Percentiles rank a stretch among this genome's conserved stretches.
Conservation (phyloP, 2,797 vertebrate genomes). For the Alauda arvensis region DNA sequence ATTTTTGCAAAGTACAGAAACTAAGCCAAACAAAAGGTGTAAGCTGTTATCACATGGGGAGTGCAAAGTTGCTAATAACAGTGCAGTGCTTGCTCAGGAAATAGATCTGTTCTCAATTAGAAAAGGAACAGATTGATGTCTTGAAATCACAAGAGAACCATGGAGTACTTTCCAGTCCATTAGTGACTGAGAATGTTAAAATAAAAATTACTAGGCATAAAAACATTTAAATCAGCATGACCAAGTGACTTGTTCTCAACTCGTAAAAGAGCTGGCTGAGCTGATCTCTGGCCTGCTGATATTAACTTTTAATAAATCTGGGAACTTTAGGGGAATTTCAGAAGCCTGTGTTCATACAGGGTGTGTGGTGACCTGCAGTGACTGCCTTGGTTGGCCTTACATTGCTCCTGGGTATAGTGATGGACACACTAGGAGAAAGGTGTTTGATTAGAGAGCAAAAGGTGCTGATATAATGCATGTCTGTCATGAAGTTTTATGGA, state of each 20-base stretch:
- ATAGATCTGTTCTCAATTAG: constrained; percentile 25
- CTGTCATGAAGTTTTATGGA: constrained; percentile 35
- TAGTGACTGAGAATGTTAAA: constrained; percentile 39
- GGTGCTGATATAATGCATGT: background rate
- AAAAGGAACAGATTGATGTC: constrained; percentile 29
- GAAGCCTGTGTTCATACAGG: background rate
- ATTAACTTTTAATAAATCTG: constrained; percentile 46
- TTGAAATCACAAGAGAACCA: constrained; percentile 14
- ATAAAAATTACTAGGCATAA: constrained; percentile 46
- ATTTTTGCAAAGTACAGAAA: background rate
- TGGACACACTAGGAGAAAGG: background rate
- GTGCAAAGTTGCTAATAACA: background rate
- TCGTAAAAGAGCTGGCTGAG: constrained; percentile 29
- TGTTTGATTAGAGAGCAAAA: background rate
- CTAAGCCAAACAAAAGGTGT: background rate
- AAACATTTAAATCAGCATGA: constrained; percentile 39
- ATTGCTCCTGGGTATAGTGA: background rate
- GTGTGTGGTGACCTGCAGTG: background rate
- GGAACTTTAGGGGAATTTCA: constrained; percentile 16
- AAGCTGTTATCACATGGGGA: background rate
- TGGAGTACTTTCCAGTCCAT: constrained; percentile 43
- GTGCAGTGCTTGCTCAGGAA: background rate
- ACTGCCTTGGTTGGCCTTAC: background rate
- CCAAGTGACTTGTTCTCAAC: constrained; percentile 16
- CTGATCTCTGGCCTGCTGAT: constrained; percentile 44